phyloP scores from a whole-genome alignment of 1,140 invertebrate genomes.

The Pantala flavescens region DNA sequence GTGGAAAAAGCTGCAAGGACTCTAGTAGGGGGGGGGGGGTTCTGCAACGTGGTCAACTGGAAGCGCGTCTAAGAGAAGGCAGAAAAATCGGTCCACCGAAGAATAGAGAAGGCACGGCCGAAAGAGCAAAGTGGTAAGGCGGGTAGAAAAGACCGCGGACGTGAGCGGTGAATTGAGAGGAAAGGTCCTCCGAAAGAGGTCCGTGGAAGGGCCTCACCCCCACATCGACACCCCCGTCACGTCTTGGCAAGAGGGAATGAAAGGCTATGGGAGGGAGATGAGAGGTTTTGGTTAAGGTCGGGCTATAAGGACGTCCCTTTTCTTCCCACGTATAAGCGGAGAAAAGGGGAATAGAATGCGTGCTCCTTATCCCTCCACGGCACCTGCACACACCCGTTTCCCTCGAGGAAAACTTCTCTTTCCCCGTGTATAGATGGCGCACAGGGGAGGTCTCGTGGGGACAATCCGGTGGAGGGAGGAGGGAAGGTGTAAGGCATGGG shows the following conservation, averaged over 20 bases:
- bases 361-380: no score
- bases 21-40: no score
- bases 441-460: background rate
- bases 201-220: background rate
- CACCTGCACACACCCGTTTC: no score
- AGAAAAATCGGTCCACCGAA: no score
- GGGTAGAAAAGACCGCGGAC: no score
- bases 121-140: no score
- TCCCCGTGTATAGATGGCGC: background rate
- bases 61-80: no score
- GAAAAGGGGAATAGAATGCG: no score
- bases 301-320: background rate
- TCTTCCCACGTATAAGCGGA: no score
- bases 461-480: background rate
- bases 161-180: background rate
- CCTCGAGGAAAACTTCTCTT: background rate
- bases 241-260: background rate
- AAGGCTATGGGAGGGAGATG: background rate
- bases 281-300: slow-evolving; percentile 1
- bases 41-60: no score
- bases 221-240: slow-evolving; percentile 5
- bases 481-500: background rate
- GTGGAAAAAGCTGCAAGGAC: no score
- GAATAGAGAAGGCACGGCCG: no score
- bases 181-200: background rate